Evolutionary conservation across 64 coral and sea anemone genomes (phyloP).

Genomic region (Montipora foliosa): DNA sequence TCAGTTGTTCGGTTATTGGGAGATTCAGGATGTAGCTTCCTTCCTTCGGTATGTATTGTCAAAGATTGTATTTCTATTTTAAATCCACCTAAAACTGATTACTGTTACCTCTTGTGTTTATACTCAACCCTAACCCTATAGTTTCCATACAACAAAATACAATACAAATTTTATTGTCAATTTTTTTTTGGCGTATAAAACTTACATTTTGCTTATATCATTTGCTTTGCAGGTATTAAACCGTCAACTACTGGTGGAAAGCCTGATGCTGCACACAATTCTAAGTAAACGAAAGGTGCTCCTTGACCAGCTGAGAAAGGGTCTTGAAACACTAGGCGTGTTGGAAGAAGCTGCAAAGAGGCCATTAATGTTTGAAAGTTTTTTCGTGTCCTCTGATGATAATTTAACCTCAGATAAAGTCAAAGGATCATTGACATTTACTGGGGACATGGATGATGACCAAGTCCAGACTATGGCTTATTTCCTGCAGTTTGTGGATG

Average conservation of each 20-base stretch:
- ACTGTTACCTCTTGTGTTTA: neutral
- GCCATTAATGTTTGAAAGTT: constrained; percentile 44
- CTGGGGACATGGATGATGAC: neutral
- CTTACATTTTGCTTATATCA: too few species aligned
- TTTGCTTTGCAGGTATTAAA: too few species aligned
- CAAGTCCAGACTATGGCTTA: constrained; percentile 27
- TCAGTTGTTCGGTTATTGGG: too few species aligned
- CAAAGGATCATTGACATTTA: neutral
- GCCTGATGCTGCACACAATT: constrained; percentile 45
- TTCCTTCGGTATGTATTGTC: neutral
- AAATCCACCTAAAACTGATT: neutral
- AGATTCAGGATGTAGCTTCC: too few species aligned
- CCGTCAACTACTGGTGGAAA: too few species aligned
- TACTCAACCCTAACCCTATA: neutral
- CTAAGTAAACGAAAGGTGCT: constrained; percentile 43
- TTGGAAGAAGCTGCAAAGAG: constrained; percentile 37
- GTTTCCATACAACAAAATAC: neutral
- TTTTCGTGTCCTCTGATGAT: neutral
- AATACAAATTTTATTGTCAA: too few species aligned
- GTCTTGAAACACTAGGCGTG: constrained; percentile 44
- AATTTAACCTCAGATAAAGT: constrained; percentile 16
- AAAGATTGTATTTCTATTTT: neutral
- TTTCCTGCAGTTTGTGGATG: constrained; percentile 58
- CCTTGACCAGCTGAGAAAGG: constrained; percentile 56
- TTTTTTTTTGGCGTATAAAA: too few species aligned